Percentiles rank a stretch among this genome's conserved stretches.
Conservation (phyloP, 2,113 vertebrate species). For the Rana temporaria region DNA sequence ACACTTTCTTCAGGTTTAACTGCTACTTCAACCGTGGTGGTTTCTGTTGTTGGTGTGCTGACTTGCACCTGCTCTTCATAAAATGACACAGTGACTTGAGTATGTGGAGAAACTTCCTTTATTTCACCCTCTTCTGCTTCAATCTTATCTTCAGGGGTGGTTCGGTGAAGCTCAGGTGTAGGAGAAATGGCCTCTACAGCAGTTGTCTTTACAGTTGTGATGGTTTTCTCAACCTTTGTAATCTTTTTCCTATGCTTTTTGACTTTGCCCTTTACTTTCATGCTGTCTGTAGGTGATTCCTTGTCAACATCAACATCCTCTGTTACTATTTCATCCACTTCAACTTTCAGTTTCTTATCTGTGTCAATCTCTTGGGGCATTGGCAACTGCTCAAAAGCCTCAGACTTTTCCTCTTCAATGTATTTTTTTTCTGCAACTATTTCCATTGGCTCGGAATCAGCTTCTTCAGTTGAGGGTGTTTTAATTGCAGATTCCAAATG, state of each 20-base stretch:
- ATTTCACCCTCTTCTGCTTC: not conserved
- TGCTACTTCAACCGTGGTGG: too few relatives aligned
- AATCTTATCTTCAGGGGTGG: too few relatives aligned
- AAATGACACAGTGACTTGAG: not conserved
- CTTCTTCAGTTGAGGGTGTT: not conserved
- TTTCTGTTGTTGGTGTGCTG: not conserved
- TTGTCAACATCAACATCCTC: not conserved
- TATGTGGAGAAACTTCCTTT: not conserved
- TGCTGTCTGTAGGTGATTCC: not conserved
- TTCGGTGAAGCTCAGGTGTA: not conserved
- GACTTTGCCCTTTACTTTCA: not conserved
- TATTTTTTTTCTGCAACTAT: not conserved
- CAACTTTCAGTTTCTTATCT: not conserved
- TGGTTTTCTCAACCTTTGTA: conserved; percentile 1
- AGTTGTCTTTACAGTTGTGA: not conserved
- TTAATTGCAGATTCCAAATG: too few relatives aligned
- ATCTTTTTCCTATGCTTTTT: conserved; percentile 21
- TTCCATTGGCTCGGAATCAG: too few relatives aligned
- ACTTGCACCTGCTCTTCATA: not conserved
- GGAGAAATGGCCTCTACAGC: not conserved
- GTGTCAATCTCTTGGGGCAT: not conserved
- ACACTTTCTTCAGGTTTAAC: not conserved
- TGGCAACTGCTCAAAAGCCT: not conserved
- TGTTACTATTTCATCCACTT: not conserved
- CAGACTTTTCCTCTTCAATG: not conserved